phyloP scores from a whole-genome alignment of 2,113 vertebrate species.

The Cygnus atratus region DNA sequence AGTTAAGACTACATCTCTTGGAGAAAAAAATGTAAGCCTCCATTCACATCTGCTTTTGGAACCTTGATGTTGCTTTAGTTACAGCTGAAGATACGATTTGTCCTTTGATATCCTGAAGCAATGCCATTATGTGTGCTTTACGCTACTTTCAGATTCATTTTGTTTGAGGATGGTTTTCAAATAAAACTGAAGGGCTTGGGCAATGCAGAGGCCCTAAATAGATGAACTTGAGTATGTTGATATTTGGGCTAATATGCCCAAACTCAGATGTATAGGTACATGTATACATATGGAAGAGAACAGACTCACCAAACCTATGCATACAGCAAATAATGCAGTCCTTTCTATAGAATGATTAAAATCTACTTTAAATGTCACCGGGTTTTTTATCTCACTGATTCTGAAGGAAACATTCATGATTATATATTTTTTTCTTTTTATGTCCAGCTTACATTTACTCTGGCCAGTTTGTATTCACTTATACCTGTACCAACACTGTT shows the following conservation, averaged over 20 bases:
- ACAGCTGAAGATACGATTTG: not conserved
- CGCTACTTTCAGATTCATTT: not conserved
- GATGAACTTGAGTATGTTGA: not conserved
- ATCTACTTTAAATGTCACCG: not conserved
- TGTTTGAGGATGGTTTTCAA: not conserved
- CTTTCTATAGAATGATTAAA: not conserved
- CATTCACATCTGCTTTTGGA: not conserved
- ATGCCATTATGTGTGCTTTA: not conserved
- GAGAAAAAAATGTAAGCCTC: not conserved
- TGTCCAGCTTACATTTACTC: not conserved
- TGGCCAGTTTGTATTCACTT: not conserved
- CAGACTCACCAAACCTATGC: not conserved
- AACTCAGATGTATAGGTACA: not conserved
- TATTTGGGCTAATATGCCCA: not conserved
- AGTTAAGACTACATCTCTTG: not conserved
- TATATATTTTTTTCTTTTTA: not conserved
- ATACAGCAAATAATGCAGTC: not conserved
- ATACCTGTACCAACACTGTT: not conserved
- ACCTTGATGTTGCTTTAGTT: rapidly evolving
- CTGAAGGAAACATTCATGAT: not conserved
- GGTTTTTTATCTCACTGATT: not conserved
- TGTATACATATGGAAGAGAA: not conserved
- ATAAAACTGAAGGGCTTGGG: not conserved
- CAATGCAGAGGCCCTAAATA: not conserved
- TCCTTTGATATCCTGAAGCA: not conserved